Percentiles rank a stretch among this genome's conserved stretches.
phyloP scores from a whole-genome alignment of 2,888 invertebrate genomes.

The Cephus pulcher region DNA sequence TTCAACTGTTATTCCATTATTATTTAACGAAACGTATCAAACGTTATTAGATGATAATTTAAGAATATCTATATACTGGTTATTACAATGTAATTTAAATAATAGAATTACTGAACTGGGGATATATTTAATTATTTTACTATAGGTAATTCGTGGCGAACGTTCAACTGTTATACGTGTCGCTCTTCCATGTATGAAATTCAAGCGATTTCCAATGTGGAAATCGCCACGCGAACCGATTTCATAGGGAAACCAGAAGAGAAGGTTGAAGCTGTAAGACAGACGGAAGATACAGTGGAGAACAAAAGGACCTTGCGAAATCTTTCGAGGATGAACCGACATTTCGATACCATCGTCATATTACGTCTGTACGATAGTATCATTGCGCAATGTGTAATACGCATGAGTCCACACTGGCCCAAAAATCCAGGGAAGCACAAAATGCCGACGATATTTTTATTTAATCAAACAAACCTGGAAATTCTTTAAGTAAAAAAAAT shows the following conservation, averaged over 20 bases:
- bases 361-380: not conserved
- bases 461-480: not conserved
- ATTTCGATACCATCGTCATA: not conserved
- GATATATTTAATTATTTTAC: not conserved
- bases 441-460: not conserved
- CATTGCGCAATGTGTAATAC: not conserved
- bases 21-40: not conserved
- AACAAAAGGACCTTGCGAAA: not conserved
- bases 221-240: not conserved
- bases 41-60: not conserved
- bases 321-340: not conserved
- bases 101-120: no score
- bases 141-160: not conserved
- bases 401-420: not conserved
- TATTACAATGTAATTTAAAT: no score
- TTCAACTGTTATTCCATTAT: not conserved
- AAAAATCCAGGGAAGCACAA: not conserved
- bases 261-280: not conserved
- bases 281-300: not conserved
- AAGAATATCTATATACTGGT: not conserved
- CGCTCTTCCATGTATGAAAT: not conserved
- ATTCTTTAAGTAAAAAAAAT: not conserved
- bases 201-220: not conserved
- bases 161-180: not conserved
- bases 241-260: not conserved